Percentiles rank a stretch among this genome's conserved stretches.
Conservation (phyloP, 2,113 vertebrate species). For the Gallinago media region DNA sequence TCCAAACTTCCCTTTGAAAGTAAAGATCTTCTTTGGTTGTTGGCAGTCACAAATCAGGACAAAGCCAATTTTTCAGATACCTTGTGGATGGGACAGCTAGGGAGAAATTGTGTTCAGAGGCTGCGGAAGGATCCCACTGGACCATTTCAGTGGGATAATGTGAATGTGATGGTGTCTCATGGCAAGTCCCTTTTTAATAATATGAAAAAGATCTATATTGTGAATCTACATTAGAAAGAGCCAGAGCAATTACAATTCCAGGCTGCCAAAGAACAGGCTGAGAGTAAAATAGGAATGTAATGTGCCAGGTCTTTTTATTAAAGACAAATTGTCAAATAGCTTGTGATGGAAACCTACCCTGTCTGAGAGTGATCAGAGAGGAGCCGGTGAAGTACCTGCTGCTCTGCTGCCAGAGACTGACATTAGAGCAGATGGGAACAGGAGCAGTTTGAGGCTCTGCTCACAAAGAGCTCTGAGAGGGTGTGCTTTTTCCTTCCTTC, state of each 20-base stretch:
- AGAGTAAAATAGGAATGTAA: background rate
- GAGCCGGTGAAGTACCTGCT: background rate
- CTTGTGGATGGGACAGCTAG: background rate
- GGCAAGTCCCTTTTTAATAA: background rate
- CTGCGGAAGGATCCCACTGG: background rate
- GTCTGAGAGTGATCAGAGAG: background rate
- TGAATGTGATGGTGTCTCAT: accelerated
- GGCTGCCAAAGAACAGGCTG: background rate
- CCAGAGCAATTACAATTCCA: background rate
- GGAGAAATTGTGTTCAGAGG: background rate
- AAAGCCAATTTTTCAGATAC: background rate
- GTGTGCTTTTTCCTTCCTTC: background rate
- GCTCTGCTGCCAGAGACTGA: background rate
- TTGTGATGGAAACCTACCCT: background rate
- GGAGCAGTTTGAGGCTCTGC: background rate
- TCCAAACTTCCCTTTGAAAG: background rate
- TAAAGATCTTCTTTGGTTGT: background rate
- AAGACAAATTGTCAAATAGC: background rate
- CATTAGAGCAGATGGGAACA: background rate
- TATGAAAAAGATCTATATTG: background rate
- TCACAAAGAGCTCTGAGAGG: background rate
- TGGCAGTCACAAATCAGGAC: background rate
- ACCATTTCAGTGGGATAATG: background rate
- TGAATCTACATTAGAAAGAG: background rate
- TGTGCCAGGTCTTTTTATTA: background rate